Conservation (phyloP, 2,797 vertebrate genomes). For the Todus mexicanus region DNA sequence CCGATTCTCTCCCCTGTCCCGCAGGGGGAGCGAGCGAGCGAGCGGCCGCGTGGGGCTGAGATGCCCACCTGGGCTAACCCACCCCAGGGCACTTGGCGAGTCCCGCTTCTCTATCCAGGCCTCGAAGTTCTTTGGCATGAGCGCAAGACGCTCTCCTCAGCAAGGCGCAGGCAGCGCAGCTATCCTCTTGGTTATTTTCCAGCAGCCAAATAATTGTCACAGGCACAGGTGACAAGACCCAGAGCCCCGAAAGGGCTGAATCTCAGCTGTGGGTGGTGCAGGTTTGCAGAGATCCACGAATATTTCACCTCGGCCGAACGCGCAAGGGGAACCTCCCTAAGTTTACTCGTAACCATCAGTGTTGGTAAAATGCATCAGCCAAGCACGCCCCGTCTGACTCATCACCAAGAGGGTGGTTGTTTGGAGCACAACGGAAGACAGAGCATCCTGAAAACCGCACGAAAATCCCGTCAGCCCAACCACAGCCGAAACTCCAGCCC, state of each 20-base stretch:
- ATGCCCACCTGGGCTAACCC: background rate
- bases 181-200: background rate
- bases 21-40: background rate
- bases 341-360: background rate
- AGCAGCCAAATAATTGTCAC: background rate
- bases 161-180: background rate
- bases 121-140: background rate
- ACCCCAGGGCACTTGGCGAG: background rate
- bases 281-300: background rate
- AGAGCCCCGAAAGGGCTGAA: background rate
- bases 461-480: background rate
- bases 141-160: background rate
- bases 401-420: background rate
- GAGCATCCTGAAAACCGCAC: background rate
- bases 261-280: background rate
- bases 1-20: too few species aligned
- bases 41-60: background rate
- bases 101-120: background rate
- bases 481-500: background rate
- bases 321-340: background rate
- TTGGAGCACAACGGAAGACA: background rate
- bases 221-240: background rate
- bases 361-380: background rate
- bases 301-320: background rate
- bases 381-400: background rate